Evolutionary conservation across 2,888 invertebrate genomes (phyloP).

Genomic region (Meandrusa payeni): DNA sequence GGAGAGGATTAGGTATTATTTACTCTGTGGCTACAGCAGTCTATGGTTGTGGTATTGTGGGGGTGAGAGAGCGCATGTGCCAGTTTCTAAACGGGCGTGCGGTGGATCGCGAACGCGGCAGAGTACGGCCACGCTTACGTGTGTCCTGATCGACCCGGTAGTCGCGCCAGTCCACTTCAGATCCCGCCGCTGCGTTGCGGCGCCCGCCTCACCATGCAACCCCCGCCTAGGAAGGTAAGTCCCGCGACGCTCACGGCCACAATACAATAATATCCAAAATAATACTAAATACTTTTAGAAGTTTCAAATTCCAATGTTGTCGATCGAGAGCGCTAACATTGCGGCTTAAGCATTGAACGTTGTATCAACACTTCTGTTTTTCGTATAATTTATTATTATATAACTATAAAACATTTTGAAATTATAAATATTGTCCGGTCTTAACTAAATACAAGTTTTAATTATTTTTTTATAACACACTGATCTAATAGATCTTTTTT

Average conservation of each 20-base stretch:
- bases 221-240: constrained; percentile 92
- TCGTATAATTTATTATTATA: constrained; percentile 18
- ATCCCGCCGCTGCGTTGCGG: constrained; percentile 38
- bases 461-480: not conserved
- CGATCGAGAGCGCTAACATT: not conserved
- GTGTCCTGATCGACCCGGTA: constrained; percentile 47
- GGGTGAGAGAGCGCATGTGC: constrained; percentile 35
- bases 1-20: constrained; percentile 17
- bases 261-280: not conserved
- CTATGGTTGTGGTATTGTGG: constrained; percentile 28
- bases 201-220: constrained; percentile 84
- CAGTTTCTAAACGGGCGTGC: constrained; percentile 37
- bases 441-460: not conserved
- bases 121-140: constrained; percentile 48
- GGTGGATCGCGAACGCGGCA: constrained; percentile 40
- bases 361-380: constrained; percentile 13
- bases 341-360: not conserved
- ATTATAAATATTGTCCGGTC: not conserved
- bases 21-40: constrained; percentile 28
- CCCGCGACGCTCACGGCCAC: not conserved
- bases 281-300: not conserved
- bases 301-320: not conserved
- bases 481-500: not conserved
- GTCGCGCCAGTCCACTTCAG: constrained; percentile 28
- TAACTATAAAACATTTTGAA: constrained; percentile 3